Percentiles rank a stretch among this genome's conserved stretches.
These are phyloP conservation scores for Laodelphax striatellus DNA, from an alignment of 1,140 invertebrate species.

Conservation along the genomic window DNA sequence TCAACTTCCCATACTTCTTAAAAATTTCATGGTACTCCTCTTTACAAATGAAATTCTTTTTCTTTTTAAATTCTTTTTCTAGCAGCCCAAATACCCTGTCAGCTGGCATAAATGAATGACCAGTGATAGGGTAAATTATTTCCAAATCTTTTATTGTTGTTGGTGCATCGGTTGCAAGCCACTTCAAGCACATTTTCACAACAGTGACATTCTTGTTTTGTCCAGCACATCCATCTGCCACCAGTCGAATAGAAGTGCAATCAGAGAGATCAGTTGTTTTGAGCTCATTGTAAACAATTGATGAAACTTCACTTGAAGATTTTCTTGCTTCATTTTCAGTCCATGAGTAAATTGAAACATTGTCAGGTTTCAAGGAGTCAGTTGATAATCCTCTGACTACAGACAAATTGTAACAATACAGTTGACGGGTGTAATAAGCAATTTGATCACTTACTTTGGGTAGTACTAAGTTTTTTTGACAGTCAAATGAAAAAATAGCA, in stretches of 20 bases:
- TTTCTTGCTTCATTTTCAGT: constrained; percentile 25
- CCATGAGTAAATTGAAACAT: constrained; percentile 26
- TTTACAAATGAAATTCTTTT: constrained; percentile 14
- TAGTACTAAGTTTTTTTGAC: constrained; percentile 29
- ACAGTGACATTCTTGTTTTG: constrained; percentile 27
- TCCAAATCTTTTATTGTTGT: neutral
- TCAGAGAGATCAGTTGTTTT: constrained; percentile 16
- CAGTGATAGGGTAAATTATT: constrained; percentile 20
- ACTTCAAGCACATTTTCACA: neutral
- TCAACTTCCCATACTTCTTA: neutral
- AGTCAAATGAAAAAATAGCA: constrained; percentile 25
- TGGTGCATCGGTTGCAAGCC: constrained; percentile 4
- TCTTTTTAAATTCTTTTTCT: constrained; percentile 23
- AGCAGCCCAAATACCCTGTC: constrained; percentile 25
- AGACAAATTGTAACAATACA: constrained; percentile 30
- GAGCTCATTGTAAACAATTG: constrained; percentile 24
- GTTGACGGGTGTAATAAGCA: constrained; percentile 28
- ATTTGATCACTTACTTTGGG: constrained; percentile 26
- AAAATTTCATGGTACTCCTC: constrained; percentile 10
- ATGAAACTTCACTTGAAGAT: constrained; percentile 27
- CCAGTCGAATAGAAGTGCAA: constrained; percentile 17
- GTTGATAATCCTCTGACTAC: constrained; percentile 26
- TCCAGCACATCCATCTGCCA: constrained; percentile 24
- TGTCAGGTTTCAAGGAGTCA: constrained; percentile 17
- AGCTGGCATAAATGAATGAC: constrained; percentile 26